Evolutionary conservation across 37 sponge, comb jelly and placozoan species (phyloP).

Genomic region (Tethya wilhelma): DNA sequence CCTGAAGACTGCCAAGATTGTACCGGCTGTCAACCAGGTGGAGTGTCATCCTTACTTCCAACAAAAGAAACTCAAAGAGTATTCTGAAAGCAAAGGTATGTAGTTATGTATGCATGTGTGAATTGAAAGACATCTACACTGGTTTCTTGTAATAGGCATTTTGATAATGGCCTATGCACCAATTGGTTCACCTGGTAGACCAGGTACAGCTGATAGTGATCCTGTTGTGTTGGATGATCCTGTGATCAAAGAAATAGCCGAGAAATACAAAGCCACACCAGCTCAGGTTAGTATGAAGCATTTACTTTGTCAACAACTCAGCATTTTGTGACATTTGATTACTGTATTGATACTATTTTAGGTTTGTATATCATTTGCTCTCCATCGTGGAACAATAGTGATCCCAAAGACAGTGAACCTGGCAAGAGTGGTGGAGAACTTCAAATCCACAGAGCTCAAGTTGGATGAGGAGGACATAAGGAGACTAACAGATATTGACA

Average conservation of each 20-base stretch:
- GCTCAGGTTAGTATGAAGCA: conserved; percentile 86
- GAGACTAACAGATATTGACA: conserved; percentile 58
- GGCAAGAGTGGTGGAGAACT: conserved; percentile 73
- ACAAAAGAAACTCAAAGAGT: conserved; percentile 80
- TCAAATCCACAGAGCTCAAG: conserved; percentile 57
- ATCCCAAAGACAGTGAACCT: conserved; percentile 86
- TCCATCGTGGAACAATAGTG: conserved; percentile 71
- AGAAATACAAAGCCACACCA: conserved; percentile 59
- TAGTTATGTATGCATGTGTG: neutral
- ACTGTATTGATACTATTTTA: too few species aligned
- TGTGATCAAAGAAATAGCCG: conserved; percentile 65
- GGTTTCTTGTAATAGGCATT: too few species aligned
- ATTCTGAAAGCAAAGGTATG: conserved; percentile 74
- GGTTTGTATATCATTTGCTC: conserved; percentile 70
- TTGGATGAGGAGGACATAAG: conserved; percentile 82
- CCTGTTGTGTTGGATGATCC: conserved; percentile 71
- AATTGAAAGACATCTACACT: neutral
- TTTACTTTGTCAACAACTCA: too few species aligned
- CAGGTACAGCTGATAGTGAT: conserved; percentile 24
- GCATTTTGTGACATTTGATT: too few species aligned
- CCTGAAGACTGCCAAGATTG: conserved; percentile 79
- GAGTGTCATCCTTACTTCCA: conserved; percentile 89
- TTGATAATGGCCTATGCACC: conserved; percentile 80
- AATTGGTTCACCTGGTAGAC: conserved; percentile 71
- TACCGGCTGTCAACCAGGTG: conserved; percentile 93